Percentiles rank a stretch among this genome's conserved stretches.
Evolutionary conservation across 35 echinoderm and acorn worm species (phyloP).

Genomic region (Heliocidaris erythrogramma): DNA sequence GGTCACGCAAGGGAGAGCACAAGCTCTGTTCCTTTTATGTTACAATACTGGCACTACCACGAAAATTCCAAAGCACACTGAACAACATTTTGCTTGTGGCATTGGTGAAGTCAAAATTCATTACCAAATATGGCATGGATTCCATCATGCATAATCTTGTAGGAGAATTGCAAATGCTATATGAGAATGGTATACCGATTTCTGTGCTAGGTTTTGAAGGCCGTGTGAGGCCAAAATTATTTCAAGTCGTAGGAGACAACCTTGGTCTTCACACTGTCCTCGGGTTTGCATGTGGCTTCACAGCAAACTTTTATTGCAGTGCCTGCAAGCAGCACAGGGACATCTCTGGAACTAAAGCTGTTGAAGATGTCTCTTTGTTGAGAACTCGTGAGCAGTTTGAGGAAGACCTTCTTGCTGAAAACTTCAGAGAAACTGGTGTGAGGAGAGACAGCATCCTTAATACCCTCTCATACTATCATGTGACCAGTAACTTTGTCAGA

Average conservation of each 20-base stretch:
- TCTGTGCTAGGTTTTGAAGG: conserved; percentile 42
- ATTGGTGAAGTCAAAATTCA: conserved; percentile 33
- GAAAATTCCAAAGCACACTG: conserved; percentile 46
- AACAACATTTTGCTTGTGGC: conserved; percentile 53
- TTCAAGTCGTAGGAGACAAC: conserved; percentile 73
- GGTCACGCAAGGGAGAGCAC: conserved; percentile 51
- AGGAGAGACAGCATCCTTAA: conserved; percentile 50
- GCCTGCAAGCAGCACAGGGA: conserved; percentile 52
- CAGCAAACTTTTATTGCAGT: conserved; percentile 59
- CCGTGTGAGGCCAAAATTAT: conserved; percentile 42
- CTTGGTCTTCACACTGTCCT: conserved; percentile 47
- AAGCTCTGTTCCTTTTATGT: conserved; percentile 58
- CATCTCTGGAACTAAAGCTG: conserved; percentile 21
- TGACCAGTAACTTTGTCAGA: conserved; percentile 27
- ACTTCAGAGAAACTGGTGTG: conserved; percentile 61
- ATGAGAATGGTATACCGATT: conserved; percentile 47
- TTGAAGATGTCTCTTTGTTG: conserved; percentile 40
- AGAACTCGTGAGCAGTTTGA: conserved; percentile 37
- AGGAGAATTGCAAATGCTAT: conserved; percentile 50
- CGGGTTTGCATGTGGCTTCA: conserved; percentile 58
- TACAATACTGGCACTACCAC: conserved; percentile 6
- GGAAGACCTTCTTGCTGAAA: too few species aligned
- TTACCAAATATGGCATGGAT: conserved; percentile 65
- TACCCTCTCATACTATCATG: conserved; percentile 66
- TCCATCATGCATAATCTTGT: conserved; percentile 26